Conservation (phyloP, 2,113 vertebrate species). For the Thalassarche chlororhynchos region DNA sequence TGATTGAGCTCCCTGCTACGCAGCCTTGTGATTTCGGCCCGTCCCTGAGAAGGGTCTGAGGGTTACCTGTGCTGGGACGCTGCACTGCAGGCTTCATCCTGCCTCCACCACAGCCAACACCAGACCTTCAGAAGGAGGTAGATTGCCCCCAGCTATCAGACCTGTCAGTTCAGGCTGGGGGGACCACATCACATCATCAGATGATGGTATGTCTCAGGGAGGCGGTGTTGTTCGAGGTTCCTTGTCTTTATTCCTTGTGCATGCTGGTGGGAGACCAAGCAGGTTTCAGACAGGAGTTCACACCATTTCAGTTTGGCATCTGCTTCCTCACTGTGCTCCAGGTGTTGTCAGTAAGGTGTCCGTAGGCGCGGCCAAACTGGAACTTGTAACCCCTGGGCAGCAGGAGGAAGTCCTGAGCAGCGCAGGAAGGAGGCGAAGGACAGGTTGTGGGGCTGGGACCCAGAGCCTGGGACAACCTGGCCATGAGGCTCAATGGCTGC, state of each 20-base stretch:
- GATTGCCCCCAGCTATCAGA: background rate
- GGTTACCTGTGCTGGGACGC: background rate
- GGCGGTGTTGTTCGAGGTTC: rapidly evolving
- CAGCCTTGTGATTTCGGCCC: background rate
- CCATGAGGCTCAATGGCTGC: background rate
- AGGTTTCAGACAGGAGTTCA: background rate
- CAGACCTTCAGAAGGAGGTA: background rate
- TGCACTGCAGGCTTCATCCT: background rate
- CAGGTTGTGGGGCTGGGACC: background rate
- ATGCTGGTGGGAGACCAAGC: background rate
- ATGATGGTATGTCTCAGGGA: background rate
- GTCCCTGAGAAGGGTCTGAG: background rate
- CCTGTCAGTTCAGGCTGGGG: background rate
- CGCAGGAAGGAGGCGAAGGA: rapidly evolving
- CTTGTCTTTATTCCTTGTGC: background rate
- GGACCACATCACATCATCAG: background rate
- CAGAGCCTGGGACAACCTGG: background rate
- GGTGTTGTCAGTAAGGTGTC: constrained; percentile 73
- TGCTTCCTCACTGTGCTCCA: constrained; percentile 61
- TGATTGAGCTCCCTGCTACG: constrained; percentile 23
- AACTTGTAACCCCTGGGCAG: constrained; percentile 72
- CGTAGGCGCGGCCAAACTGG: constrained; percentile 77
- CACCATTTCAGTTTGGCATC: background rate
- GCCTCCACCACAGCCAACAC: background rate
- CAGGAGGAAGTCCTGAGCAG: background rate